phyloP scores from a whole-genome alignment of 2,113 vertebrate species.

The Psittacara wagleri region DNA sequence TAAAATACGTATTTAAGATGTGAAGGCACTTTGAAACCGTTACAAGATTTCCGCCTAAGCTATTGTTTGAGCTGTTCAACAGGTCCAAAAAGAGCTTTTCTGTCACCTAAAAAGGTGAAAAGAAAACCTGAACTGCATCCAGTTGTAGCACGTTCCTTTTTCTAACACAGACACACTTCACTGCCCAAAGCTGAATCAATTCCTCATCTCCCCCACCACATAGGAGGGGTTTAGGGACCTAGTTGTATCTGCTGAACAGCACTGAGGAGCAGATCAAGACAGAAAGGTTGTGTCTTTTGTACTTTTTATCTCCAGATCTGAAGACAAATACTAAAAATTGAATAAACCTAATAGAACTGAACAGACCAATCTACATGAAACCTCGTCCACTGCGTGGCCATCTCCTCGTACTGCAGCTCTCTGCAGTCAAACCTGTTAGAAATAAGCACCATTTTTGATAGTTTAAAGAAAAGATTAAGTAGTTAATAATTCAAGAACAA shows the following conservation, averaged over 20 bases:
- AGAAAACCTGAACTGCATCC: background rate
- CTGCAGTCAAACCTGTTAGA: background rate
- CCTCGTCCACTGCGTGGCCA: background rate
- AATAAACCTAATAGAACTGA: background rate
- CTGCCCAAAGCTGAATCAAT: background rate
- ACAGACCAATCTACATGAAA: background rate
- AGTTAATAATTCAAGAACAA: background rate
- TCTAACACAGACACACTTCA: background rate
- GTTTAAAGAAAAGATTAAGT: background rate
- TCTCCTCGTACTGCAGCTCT: background rate
- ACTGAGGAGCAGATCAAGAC: background rate
- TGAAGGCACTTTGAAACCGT: slow-evolving; percentile 43
- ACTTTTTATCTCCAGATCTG: background rate
- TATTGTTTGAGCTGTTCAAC: background rate
- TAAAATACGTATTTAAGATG: slow-evolving; percentile 17
- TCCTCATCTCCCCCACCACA: background rate
- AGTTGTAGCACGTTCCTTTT: background rate
- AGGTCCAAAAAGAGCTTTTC: background rate
- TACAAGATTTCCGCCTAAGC: background rate
- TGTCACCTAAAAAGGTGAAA: background rate
- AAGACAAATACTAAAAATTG: background rate
- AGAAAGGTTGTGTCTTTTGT: background rate
- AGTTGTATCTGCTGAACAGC: background rate
- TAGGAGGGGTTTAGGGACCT: background rate
- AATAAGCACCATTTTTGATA: background rate